Base-by-base conservation (phyloP, 2,797 vertebrate species). In the Falco novaeseelandiae region DNA sequence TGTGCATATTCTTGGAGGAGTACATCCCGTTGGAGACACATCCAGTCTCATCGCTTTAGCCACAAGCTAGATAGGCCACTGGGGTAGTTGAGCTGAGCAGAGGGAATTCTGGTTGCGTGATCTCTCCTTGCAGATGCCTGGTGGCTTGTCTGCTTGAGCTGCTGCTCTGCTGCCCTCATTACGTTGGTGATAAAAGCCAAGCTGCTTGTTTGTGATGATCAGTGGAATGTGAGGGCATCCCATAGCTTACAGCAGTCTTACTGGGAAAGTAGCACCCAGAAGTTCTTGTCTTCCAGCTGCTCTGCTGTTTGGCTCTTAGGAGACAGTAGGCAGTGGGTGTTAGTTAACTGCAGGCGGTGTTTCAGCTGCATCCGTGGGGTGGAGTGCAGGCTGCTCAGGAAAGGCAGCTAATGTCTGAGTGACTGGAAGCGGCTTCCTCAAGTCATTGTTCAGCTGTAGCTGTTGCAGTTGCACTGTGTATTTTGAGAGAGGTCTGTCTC, bases 401-500 rank as follows among this genome's bases (percentile, higher is more conserved):
- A 55, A 58, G 58, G 83, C n/a, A 88, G 59, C 25, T 85, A 6
- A 23, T n/a, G 46, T 27, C 40, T 29, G 0, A 71, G 66, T 20
- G 46, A 14, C 29, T 83, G 59, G 36, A 62, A 85, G 26, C 59
- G 65, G 59, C 51, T 92, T 69, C 58, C n/a, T 54, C 40, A 58
- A 22, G 40, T 32, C 36, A 18, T 5, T 0, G 0, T 8, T 54
- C 0, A 1, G 34, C 72, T 77, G 16, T 27, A 70, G 34, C 32
- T 74, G 48, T 19, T 90, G 9, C 12, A 19, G 57, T 21, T 87
- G 48, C 34, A 6, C 14, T 22, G 5, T 16, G 3, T 44, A 2
- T 82, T 58, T 58, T 62, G n/a, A 20, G 57, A 58, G 72, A 88
- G 30, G 9, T 66, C 16, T 72, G 13, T 18, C 71, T 74, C 29